phyloP scores from a whole-genome alignment of 2,888 invertebrate species.

The Melikaiella ostensackeni region DNA sequence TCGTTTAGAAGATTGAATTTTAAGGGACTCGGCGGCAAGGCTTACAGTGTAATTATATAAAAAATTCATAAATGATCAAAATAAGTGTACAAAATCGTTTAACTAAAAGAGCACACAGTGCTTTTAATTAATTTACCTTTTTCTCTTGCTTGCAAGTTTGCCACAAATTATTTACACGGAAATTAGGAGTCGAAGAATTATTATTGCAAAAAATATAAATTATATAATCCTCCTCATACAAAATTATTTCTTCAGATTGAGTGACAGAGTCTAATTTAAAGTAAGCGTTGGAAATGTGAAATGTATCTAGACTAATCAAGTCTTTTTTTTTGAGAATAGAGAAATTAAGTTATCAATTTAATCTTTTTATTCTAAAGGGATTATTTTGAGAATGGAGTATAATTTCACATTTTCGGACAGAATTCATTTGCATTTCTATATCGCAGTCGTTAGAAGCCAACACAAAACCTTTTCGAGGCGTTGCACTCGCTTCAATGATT shows the following conservation, averaged over 20 bases:
- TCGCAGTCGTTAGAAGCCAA: slow-evolving; percentile 25
- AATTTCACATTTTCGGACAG: slow-evolving; percentile 13
- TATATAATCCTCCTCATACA: not conserved
- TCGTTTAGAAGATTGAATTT: slow-evolving; percentile 14
- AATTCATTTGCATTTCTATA: slow-evolving; percentile 9
- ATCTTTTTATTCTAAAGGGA: not conserved
- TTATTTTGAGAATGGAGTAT: not conserved
- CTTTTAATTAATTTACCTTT: not conserved
- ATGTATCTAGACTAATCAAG: not conserved
- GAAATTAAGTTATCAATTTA: not conserved
- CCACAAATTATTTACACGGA: not conserved
- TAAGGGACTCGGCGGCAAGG: slow-evolving; percentile 1
- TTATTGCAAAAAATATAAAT: not conserved
- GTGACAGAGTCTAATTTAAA: not conserved
- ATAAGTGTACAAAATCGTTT: not conserved
- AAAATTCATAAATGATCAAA: not conserved
- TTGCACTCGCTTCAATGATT: slow-evolving; percentile 35
- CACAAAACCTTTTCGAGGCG: slow-evolving; percentile 35
- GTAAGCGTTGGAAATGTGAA: not conserved
- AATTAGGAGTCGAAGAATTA: not conserved
- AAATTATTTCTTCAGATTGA: not conserved
- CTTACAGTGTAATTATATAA: not conserved
- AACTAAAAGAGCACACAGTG: not conserved
- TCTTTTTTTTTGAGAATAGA: not conserved
- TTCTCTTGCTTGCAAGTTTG: not conserved